A percentile compares a stretch with the other conserved stretches of the same genome.
Evolutionary conservation across 2,888 invertebrate genomes (phyloP).

Genomic region (Protonemura montana): DNA sequence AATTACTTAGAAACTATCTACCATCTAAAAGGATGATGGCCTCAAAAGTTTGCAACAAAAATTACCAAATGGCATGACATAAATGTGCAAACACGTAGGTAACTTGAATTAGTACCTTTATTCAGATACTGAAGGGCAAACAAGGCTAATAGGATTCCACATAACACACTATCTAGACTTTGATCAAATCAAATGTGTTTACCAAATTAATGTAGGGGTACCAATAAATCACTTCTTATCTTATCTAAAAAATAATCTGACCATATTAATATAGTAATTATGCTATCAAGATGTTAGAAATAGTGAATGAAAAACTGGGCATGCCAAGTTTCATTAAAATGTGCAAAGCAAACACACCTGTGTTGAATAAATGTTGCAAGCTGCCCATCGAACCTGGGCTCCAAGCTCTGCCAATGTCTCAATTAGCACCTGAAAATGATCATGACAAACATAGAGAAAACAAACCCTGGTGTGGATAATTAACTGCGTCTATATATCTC

Average conservation of each 20-base stretch:
- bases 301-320: background rate
- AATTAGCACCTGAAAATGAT: constrained; percentile 69
- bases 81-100: constrained; percentile 16
- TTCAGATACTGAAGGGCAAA: constrained; percentile 30
- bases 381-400: constrained; percentile 94
- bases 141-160: constrained; percentile 42
- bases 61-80: background rate
- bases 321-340: background rate
- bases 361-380: constrained; percentile 97
- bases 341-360: constrained; percentile 65
- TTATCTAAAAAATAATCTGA: constrained; percentile 30
- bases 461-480: background rate
- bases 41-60: too few species aligned
- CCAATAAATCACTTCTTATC: constrained; percentile 39
- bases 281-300: background rate
- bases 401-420: constrained; percentile 89
- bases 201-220: constrained; percentile 28
- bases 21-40: too few species aligned
- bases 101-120: too few species aligned
- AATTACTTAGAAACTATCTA: too few species aligned
- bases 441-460: constrained; percentile 9
- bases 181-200: constrained; percentile 41
- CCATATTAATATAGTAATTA: background rate
- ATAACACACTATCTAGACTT: background rate
- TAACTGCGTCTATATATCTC: background rate